Conservation (phyloP, 2,888 invertebrate species). For the Pediacus dermestoides region DNA sequence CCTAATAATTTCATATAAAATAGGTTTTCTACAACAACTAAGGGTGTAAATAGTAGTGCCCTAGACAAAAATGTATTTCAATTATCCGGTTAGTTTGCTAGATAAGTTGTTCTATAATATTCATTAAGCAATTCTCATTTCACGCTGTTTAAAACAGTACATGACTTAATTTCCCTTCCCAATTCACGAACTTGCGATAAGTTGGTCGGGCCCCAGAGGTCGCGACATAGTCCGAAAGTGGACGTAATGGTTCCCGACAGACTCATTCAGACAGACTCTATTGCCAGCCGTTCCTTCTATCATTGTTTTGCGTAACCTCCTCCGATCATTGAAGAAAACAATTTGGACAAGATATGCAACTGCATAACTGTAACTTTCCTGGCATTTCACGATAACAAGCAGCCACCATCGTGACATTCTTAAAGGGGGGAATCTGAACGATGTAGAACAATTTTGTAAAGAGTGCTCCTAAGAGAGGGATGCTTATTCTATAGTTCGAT, state of each 20-base stretch:
- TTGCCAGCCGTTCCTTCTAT: slow-evolving; percentile 37
- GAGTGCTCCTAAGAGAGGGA: too few species aligned
- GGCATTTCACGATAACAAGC: too few species aligned
- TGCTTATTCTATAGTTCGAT: too few species aligned
- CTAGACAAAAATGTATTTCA: slow-evolving; percentile 1
- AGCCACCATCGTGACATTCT: too few species aligned
- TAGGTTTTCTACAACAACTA: too few species aligned
- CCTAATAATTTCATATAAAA: too few species aligned
- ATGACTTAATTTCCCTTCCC: slow-evolving; percentile 43
- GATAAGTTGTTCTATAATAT: slow-evolving; percentile 1
- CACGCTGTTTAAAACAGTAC: slow-evolving; percentile 33
- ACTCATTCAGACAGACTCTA: slow-evolving; percentile 39
- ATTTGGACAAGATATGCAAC: too few species aligned
- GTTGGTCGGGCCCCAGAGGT: slow-evolving; percentile 38
- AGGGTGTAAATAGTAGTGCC: too few species aligned
- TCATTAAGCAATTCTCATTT: slow-evolving; percentile 18
- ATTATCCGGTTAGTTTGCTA: background rate
- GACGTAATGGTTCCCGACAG: slow-evolving; percentile 47
- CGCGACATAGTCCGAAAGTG: slow-evolving; percentile 43
- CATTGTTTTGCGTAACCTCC: slow-evolving; percentile 37
- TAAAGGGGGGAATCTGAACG: too few species aligned
- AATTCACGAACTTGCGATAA: slow-evolving; percentile 37
- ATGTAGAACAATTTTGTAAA: too few species aligned
- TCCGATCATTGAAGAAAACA: slow-evolving; percentile 9
- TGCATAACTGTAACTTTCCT: too few species aligned